These are phyloP conservation scores for Dicaeum eximium DNA, from an alignment of 2,113 vertebrate species.

Conservation along the genomic window DNA sequence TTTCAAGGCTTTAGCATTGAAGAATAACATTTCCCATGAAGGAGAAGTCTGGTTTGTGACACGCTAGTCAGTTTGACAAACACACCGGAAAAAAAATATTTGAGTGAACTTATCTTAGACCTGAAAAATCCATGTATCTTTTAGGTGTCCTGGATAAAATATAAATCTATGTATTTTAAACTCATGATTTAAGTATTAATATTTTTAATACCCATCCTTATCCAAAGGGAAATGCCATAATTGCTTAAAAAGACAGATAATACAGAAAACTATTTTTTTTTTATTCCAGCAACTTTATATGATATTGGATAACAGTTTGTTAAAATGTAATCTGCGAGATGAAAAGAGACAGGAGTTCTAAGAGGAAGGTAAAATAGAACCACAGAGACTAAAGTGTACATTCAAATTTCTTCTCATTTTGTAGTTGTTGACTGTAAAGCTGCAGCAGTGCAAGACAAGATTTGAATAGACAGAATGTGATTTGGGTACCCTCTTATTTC, in stretches of 20 bases:
- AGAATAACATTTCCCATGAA: not conserved
- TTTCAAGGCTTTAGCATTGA: not conserved
- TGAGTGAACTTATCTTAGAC: not conserved
- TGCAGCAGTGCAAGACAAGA: not conserved
- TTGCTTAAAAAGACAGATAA: not conserved
- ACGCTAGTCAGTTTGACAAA: not conserved
- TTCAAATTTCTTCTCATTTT: not conserved
- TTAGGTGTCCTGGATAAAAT: not conserved
- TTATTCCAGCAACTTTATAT: not conserved
- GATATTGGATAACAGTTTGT: not conserved
- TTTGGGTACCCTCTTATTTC: not conserved
- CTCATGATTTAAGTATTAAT: not conserved
- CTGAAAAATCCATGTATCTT: not conserved
- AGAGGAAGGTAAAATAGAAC: not conserved
- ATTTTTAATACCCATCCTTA: not conserved
- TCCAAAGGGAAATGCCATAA: not conserved
- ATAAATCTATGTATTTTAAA: not conserved
- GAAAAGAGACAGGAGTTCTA: not conserved
- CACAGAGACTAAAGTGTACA: accelerated
- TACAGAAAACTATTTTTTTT: not conserved
- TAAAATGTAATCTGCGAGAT: not conserved
- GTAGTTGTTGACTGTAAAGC: not conserved
- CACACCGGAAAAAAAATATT: not conserved
- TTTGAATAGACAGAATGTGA: not conserved
- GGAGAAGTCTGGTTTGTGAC: not conserved